Conservation (phyloP, 2,888 invertebrate species). For the Fragum fragum region DNA sequence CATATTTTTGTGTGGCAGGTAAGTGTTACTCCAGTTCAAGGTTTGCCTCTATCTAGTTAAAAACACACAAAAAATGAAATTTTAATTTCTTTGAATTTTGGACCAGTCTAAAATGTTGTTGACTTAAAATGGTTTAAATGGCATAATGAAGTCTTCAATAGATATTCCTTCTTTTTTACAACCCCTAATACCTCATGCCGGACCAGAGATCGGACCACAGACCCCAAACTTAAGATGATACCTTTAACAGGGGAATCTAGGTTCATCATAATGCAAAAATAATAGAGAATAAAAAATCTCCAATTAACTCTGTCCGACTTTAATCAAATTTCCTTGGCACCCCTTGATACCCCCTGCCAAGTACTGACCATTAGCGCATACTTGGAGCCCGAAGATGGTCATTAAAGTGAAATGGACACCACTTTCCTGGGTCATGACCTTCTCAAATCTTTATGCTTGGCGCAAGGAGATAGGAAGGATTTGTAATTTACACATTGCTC, state of each 20-base stretch:
- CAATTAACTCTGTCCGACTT: slow-evolving; percentile 57
- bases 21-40: no score
- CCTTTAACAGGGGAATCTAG: slow-evolving; percentile 18
- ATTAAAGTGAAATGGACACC: slow-evolving; percentile 74
- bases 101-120: no score
- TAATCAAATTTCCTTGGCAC: slow-evolving; percentile 47
- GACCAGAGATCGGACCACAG: not conserved
- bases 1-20: no score
- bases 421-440: slow-evolving; percentile 66
- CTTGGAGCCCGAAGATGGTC: slow-evolving; percentile 56
- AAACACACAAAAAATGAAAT: no score
- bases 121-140: no score
- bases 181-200: slow-evolving; percentile 15
- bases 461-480: slow-evolving; percentile 22
- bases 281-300: slow-evolving; percentile 52
- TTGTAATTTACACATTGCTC: slow-evolving; percentile 41
- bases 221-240: slow-evolving; percentile 30
- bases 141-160: no score
- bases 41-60: no score
- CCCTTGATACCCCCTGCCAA: slow-evolving; percentile 58
- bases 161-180: no score
- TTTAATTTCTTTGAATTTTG: no score
- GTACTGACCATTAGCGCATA: slow-evolving; percentile 54
- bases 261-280: slow-evolving; percentile 43
- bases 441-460: slow-evolving; percentile 40